phyloP scores from a whole-genome alignment of 2,113 vertebrate genomes.

The Coracopsis vasa region DNA sequence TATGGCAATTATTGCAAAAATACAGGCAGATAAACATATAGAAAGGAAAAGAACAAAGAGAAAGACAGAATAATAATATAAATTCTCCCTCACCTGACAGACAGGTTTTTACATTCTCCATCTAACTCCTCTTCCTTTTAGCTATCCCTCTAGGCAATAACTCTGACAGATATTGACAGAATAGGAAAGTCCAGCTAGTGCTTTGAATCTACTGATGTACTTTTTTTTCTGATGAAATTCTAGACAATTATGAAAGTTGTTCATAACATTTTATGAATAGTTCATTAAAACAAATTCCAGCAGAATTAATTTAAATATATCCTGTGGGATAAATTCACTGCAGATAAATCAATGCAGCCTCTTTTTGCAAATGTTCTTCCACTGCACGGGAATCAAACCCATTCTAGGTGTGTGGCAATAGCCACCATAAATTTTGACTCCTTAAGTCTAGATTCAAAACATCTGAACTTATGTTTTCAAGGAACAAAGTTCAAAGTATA shows the following conservation, averaged over 20 bases:
- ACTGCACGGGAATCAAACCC: not conserved
- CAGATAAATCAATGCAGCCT: not conserved
- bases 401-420: not conserved
- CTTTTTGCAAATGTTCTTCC: not conserved
- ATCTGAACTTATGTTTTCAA: not conserved
- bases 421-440: not conserved
- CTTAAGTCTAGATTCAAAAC: not conserved
- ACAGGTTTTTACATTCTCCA: not conserved
- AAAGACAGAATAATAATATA: not conserved
- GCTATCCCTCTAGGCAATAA: not conserved
- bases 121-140: not conserved
- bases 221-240: not conserved
- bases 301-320: slow-evolving; percentile 14
- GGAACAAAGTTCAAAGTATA: not conserved
- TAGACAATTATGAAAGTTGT: not conserved
- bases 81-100: not conserved
- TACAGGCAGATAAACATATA: not conserved
- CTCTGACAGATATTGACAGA: slow-evolving; percentile 1
- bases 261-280: slow-evolving; percentile 21
- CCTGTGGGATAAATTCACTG: not conserved
- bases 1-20: not conserved
- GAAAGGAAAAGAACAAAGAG: not conserved
- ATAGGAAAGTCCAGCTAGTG: not conserved
- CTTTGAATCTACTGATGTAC: not conserved
- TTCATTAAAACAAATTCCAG: not conserved